Evolutionary conservation across 2,113 vertebrate species (phyloP).

Genomic region (Neotoma lepida): DNA sequence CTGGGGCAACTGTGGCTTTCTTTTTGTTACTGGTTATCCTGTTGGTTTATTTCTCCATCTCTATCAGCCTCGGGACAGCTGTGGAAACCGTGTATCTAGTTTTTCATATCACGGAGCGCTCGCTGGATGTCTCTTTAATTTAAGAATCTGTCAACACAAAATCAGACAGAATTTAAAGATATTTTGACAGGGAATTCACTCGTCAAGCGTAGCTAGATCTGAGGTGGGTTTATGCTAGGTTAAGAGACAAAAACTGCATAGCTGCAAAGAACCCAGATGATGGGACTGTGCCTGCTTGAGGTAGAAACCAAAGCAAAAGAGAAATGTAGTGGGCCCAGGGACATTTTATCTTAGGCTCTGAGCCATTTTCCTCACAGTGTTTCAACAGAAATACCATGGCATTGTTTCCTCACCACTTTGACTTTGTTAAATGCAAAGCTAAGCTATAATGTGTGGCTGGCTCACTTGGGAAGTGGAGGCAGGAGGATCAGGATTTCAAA

Average conservation of each 20-base stretch:
- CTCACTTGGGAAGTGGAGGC: neutral
- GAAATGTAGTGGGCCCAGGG: neutral
- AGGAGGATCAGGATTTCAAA: neutral
- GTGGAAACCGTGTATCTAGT: neutral
- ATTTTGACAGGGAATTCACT: conserved; percentile 15
- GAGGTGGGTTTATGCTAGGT: neutral
- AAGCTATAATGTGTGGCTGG: neutral
- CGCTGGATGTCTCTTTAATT: neutral
- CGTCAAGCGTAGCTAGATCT: neutral
- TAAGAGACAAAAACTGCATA: neutral
- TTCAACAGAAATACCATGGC: neutral
- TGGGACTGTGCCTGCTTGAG: neutral
- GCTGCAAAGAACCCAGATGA: neutral
- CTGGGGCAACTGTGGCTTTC: neutral
- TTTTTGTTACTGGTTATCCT: neutral
- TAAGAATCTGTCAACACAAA: neutral
- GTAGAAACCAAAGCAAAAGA: neutral
- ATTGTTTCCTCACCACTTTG: neutral
- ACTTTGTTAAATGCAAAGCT: neutral
- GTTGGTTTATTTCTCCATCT: neutral
- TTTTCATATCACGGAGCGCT: neutral
- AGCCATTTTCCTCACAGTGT: neutral
- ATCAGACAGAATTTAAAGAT: neutral
- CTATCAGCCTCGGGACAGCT: neutral
- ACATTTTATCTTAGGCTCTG: neutral